Evolutionary conservation across 2,888 invertebrate species (phyloP), one percentile per base, ranked within the genome.

Genomic region (Piscicola geometra): DNA sequence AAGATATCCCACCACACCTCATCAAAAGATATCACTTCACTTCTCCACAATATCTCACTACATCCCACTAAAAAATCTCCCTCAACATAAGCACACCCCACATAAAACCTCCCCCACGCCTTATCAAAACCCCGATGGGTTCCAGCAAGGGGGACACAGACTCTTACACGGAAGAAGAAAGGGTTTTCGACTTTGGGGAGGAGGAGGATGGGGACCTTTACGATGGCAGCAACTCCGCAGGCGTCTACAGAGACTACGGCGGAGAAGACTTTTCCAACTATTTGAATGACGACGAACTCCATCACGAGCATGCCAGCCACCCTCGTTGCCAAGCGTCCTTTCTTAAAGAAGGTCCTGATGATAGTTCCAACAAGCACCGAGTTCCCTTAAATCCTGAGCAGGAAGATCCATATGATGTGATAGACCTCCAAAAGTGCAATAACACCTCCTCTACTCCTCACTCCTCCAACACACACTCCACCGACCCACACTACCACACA

Each of bases 121-220:
- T 41, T 41, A 9, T 15, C 41, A 41, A 9, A 5, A 41, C 41
- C 15, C 15, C 15, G 12, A 56, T 56, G 60, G 60, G 25, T 3
- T 56, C 25, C 25, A 18, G n/a, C 60, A 18, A 21, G 3, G 25
- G n/a, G 15, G 73, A 73, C 1, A 32, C 52, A 25, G 72, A 72
- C 15, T 73, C 25, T 25, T 64, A 36, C 64, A n/a, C 73, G 3
- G 73, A 73, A 35, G 73, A 73, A 33, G 73, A 73, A 25, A 64
- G 64, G 35, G 60, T 60, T 73, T 73, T 73, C 41, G 73, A 73
- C 64, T 73, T 73, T 25, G 73, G 73, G 25, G 73, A 73, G 35
- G 73, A 73, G 35, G 35, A 70, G 3, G 70, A 21, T 70, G n/a
- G n/a, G n/a, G n/a, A n/a, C n/a, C n/a, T n/a, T n/a, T n/a, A n/a